These are phyloP conservation scores for Ligdia adustata DNA, from an alignment of 2,888 invertebrate genomes.

Conservation along the genomic window DNA sequence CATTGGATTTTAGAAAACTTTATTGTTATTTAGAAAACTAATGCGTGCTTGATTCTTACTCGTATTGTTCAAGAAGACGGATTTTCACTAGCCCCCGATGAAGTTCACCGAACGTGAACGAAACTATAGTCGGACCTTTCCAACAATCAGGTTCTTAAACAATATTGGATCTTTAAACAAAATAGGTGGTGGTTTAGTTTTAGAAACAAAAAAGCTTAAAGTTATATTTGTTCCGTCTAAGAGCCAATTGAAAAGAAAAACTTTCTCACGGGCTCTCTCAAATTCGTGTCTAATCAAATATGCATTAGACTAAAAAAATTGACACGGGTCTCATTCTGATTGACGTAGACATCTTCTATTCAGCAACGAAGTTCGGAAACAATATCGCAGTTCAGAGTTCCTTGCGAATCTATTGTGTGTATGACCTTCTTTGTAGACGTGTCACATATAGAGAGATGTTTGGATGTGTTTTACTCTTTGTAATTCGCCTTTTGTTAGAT, in stretches of 20 bases:
- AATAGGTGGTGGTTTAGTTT: too few species aligned
- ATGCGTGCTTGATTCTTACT: too few species aligned
- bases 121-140: too few species aligned
- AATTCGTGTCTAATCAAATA: conserved; percentile 50
- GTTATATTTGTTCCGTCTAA: too few species aligned
- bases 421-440: conserved; percentile 49
- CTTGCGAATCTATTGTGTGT: conserved; percentile 37
- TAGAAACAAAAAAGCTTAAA: too few species aligned
- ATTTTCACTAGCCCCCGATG: too few species aligned
- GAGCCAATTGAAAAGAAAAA: conserved; percentile 13
- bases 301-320: conserved; percentile 54
- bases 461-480: conserved; percentile 17
- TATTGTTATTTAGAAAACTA: too few species aligned
- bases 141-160: too few species aligned
- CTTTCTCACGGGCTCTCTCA: conserved; percentile 30
- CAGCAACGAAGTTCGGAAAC: conserved; percentile 34
- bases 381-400: conserved; percentile 55
- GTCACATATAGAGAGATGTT: conserved; percentile 52
- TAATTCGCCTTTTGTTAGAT: conserved; percentile 22
- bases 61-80: too few species aligned
- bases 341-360: conserved; percentile 51
- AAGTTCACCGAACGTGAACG: too few species aligned
- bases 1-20: too few species aligned
- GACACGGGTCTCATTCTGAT: conserved; percentile 53
- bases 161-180: too few species aligned